A percentile compares a stretch with the other conserved stretches of the same genome.
Conservation (phyloP, 2,888 invertebrate species). For the Odontocolon sp. region DNA sequence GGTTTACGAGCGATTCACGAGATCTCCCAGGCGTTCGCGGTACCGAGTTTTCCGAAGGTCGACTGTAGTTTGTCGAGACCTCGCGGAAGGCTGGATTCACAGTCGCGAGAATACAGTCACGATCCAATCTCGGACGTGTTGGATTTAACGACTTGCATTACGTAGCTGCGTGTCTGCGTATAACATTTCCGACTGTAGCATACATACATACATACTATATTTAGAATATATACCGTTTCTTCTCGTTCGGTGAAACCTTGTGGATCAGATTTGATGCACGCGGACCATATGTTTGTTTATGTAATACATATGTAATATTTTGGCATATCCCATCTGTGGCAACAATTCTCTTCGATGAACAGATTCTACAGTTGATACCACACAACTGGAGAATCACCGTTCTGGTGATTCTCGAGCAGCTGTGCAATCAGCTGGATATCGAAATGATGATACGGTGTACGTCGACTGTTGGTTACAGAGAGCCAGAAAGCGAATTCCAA, state of each 20-base stretch:
- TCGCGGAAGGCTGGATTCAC: not conserved
- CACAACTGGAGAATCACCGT: not conserved
- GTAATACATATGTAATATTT: too few species aligned
- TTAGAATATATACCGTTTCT: too few species aligned
- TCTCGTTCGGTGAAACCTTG: too few species aligned
- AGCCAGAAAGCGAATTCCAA: constrained; percentile 11
- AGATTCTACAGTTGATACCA: too few species aligned
- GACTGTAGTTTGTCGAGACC: not conserved
- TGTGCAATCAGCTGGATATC: constrained; percentile 56
- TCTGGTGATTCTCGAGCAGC: constrained; percentile 21
- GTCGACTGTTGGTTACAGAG: constrained; percentile 29
- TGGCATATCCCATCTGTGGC: too few species aligned
- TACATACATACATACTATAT: too few species aligned
- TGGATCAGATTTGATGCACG: too few species aligned
- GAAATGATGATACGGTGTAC: constrained; percentile 50
- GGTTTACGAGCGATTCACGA: constrained; percentile 1
- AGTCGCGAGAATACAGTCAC: not conserved
- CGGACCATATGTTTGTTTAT: too few species aligned
- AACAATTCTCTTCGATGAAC: too few species aligned
- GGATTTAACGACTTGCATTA: too few species aligned
- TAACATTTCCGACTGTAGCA: too few species aligned
- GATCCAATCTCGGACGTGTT: not conserved
- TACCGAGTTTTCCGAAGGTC: constrained; percentile 5
- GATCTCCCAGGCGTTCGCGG: not conserved
- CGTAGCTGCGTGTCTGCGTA: too few species aligned